A percentile compares a stretch with the other conserved stretches of the same genome.
These are phyloP conservation scores for Stichodactyla helianthus DNA, from an alignment of 64 coral and sea anemone species.

Conservation along the genomic window DNA sequence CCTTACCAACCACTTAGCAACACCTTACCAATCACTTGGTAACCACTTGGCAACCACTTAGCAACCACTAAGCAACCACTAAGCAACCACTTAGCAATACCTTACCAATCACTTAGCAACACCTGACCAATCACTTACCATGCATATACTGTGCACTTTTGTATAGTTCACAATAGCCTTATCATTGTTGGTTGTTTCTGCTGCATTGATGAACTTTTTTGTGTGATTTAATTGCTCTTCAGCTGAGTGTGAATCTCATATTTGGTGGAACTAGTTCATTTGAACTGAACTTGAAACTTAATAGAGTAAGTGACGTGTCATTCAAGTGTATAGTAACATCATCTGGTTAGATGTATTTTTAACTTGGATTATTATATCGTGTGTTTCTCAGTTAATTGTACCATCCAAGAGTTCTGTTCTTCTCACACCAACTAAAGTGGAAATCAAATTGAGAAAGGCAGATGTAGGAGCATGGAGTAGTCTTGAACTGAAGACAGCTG, in stretches of 20 bases:
- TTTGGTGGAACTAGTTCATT: conserved; percentile 53
- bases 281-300: conserved; percentile 33
- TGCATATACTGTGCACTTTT: too few species aligned
- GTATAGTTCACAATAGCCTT: too few species aligned
- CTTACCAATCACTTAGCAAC: too few species aligned
- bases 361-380: not conserved
- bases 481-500: conserved; percentile 53
- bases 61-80: too few species aligned
- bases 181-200: too few species aligned
- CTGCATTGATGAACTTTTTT: not conserved
- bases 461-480: conserved; percentile 71
- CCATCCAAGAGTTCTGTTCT: conserved; percentile 68
- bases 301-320: conserved; percentile 20
- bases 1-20: too few species aligned
- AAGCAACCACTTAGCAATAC: too few species aligned
- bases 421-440: conserved; percentile 76
- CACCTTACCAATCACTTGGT: too few species aligned
- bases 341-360: not conserved
- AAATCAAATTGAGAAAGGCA: conserved; percentile 80
- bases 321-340: not conserved
- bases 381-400: conserved; percentile 41
- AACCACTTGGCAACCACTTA: too few species aligned
- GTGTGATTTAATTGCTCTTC: not conserved
- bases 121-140: too few species aligned
- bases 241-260: conserved; percentile 22